phyloP scores from a whole-genome alignment of 92 coral and sea anemone genomes.

The Porites rus region DNA sequence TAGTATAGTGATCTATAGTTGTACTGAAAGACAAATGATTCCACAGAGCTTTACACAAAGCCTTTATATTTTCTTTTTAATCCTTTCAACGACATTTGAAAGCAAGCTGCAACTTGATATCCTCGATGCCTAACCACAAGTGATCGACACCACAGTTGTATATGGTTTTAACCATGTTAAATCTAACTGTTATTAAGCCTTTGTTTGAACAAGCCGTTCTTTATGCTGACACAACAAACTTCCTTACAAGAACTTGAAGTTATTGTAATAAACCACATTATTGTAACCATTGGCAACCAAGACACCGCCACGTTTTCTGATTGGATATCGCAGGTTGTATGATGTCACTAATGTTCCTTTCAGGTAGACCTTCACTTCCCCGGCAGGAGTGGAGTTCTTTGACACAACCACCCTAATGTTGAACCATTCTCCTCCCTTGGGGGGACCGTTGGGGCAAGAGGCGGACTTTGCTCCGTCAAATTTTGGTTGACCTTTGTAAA shows the following conservation, averaged over 20 bases:
- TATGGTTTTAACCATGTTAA: no score
- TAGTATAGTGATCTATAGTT: no score
- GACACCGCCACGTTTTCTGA: constrained; percentile 69
- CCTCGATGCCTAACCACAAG: no score
- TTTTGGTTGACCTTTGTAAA: constrained; percentile 45
- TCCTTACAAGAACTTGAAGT: constrained; percentile 28
- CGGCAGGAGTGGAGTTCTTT: not conserved
- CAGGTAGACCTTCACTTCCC: constrained; percentile 46
- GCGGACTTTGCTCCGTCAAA: constrained; percentile 24
- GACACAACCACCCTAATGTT: constrained; percentile 13
- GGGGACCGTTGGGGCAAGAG: constrained; percentile 55
- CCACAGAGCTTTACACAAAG: no score
- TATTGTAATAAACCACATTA: constrained; percentile 63
- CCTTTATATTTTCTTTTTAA: no score
- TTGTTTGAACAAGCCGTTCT: no score
- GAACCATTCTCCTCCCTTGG: constrained; percentile 62
- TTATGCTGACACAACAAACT: not conserved
- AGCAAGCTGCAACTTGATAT: no score
- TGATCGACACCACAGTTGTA: no score
- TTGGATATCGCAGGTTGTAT: constrained; percentile 51
- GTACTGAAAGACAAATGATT: no score
- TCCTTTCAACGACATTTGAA: no score
- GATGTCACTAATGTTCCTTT: constrained; percentile 35
- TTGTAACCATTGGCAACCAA: constrained; percentile 84
- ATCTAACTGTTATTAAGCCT: no score